Evolutionary conservation across 1,140 invertebrate genomes (phyloP).

Genomic region (Trichonephila clavata): DNA sequence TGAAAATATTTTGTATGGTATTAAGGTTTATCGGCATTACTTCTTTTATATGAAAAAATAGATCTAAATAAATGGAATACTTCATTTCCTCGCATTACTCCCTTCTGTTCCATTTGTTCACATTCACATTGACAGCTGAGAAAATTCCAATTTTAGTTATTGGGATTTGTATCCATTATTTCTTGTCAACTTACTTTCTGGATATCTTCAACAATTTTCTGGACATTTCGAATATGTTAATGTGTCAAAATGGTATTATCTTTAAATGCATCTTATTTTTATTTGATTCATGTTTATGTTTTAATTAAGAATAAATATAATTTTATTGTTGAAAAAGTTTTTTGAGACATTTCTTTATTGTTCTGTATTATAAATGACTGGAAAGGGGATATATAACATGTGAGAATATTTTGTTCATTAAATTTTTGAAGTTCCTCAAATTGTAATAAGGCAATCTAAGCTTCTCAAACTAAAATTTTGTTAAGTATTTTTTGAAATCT

Average conservation of each 20-base stretch:
- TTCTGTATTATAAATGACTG: no score
- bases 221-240: background rate
- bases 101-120: background rate
- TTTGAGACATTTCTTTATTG: no score
- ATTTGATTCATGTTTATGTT: background rate
- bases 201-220: background rate
- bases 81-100: background rate
- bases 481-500: no score
- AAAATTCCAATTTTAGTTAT: background rate
- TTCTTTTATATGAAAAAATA: no score
- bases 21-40: background rate
- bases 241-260: background rate
- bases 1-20: background rate
- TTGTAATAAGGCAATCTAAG: no score
- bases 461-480: no score
- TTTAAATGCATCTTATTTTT: background rate
- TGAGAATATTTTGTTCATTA: no score
- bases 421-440: no score
- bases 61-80: no score
- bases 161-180: background rate
- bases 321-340: slow-evolving; percentile 9
- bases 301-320: slow-evolving; percentile 31
- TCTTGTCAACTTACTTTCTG: background rate
- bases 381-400: no score
- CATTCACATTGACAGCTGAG: background rate